Evolutionary conservation across 1,140 invertebrate species (phyloP).

Genomic region (Heliconius eleuchia): DNA sequence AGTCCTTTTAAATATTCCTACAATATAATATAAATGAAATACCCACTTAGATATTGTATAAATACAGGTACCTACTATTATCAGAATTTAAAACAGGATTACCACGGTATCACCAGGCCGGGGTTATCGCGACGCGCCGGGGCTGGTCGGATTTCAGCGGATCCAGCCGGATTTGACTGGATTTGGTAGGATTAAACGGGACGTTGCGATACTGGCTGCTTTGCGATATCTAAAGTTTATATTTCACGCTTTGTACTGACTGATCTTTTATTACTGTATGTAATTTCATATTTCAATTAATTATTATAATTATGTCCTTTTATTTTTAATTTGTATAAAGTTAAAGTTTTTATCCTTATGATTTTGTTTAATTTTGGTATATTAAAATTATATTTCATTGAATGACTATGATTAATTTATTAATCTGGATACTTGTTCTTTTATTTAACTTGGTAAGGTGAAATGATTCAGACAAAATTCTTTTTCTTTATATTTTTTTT

Average conservation of each 20-base stretch:
- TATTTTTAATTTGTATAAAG: no score
- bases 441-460: no score
- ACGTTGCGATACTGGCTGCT: constrained; percentile 54
- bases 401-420: no score
- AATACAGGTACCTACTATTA: constrained; percentile 67
- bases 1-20: no score
- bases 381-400: no score
- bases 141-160: constrained; percentile 61
- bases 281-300: constrained; percentile 21
- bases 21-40: neutral
- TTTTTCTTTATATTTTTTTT: neutral
- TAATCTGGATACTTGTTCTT: no score
- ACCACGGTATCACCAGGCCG: constrained; percentile 60
- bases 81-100: constrained; percentile 76
- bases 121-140: constrained; percentile 58
- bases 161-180: constrained; percentile 58
- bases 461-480: no score
- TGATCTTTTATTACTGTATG: constrained; percentile 44
- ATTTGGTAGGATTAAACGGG: constrained; percentile 59
- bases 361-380: no score
- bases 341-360: no score
- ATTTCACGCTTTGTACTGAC: constrained; percentile 66
- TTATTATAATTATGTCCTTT: no score
- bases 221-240: constrained; percentile 75
- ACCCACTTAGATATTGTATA: constrained; percentile 27